Evolutionary conservation across 2,888 invertebrate genomes (phyloP), one percentile per base, ranked within the genome.

Genomic region (Cantharis rustica): DNA sequence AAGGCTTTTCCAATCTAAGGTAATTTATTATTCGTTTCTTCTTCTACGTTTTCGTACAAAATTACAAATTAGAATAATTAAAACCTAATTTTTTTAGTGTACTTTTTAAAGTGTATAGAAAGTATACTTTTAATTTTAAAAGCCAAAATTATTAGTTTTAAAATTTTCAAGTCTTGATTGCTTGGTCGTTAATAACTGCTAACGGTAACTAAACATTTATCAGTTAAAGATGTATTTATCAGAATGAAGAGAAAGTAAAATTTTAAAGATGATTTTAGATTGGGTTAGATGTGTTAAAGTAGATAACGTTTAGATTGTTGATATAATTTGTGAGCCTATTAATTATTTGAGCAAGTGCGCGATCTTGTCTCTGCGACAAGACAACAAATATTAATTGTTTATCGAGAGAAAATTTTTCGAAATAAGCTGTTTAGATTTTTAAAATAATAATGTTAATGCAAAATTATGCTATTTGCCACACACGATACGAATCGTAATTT

Each of bases 1-100:
- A 81, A 89, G 90, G 80, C 90, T 93, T 20, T 93, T 94, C 85
- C 92, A 92, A 81, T 92, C 93, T 86, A 92, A 92, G 93, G 95
- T 94, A 87, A 27, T 66, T 27, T n/a, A n/a, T n/a, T n/a, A n/a
- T n/a, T n/a, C n/a, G n/a, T n/a, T n/a, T n/a, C n/a, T n/a, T n/a
- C n/a, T n/a, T n/a, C n/a, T n/a, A n/a, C n/a, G n/a, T n/a, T n/a
- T n/a, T n/a, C n/a, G n/a, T n/a, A n/a, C n/a, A n/a, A n/a, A n/a
- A n/a, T n/a, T n/a, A n/a, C n/a, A n/a, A n/a, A n/a, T n/a, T n/a
- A n/a, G n/a, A n/a, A n/a, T n/a, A n/a, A n/a, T n/a, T n/a, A n/a
- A n/a, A n/a, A n/a, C n/a, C n/a, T n/a, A n/a, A n/a, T n/a, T n/a
- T n/a, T n/a, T n/a, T n/a, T n/a, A n/a, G n/a, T n/a, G n/a, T n/a